Evolutionary conservation across 1,140 invertebrate species (phyloP), one percentile per base, ranked within the genome.

Genomic region (Rhopalosiphum maidis): DNA sequence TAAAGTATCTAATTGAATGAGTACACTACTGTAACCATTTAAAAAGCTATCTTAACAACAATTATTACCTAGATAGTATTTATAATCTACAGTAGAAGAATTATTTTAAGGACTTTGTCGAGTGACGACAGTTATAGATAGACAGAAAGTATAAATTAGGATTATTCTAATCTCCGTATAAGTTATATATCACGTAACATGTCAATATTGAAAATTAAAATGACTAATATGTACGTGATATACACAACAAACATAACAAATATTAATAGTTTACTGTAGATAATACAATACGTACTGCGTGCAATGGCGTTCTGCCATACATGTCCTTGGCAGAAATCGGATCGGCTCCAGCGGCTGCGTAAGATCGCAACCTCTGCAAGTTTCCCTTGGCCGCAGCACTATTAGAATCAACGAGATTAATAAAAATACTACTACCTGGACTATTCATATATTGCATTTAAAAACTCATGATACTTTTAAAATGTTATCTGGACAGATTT

Each of bases 311-410:
- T 43, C 96, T 95, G 77, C 96, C 96, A 1, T 96, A 96, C 21
- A 95, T 94, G 95, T 97, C 96, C 0, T 94, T 91, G 94, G 96
- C 96, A 2, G 96, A 96, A 30, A 15, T 25, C 0, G 97, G 94
- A 95, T 97, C 96, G 2, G 96, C 97, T 15, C 97, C 97, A 9
- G 97, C 97, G n/a, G 96, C 89, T 22, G 95, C 94, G 94, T 96
- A 97, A 0, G 97, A 97, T 77, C 95, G 94, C 4, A 97, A 94
- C 15, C 96, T 95, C 22, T 94, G 95, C 1, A 96, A 35, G 88
- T 96, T 96, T 25, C 96, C 96, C 35, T 95, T 95, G 4, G 96
- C 95, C 4, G 96, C 96, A 2, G 97, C 97, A 88, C 95, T 95
- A 90, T 35, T 5, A 41, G 25, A 82, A 90, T 41, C 0, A 51